A percentile compares a stretch with the other conserved stretches of the same genome.
phyloP scores from a whole-genome alignment of 2,113 vertebrate genomes.

The Montifringilla adamsi region DNA sequence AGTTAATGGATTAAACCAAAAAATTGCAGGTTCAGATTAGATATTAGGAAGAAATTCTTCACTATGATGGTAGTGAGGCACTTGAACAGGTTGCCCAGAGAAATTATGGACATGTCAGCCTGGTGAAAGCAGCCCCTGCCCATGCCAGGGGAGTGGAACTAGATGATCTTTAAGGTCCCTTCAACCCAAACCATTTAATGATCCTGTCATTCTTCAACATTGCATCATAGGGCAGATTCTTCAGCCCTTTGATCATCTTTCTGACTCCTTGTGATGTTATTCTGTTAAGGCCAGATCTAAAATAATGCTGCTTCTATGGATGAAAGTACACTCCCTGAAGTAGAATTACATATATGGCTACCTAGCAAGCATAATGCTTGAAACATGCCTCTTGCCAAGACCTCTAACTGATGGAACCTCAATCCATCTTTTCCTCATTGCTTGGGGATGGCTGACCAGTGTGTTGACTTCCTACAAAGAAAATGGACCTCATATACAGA shows the following conservation, averaged over 20 bases:
- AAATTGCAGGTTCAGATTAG: neutral
- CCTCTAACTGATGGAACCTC: neutral
- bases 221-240: neutral
- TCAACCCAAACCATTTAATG: neutral
- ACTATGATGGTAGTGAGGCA: neutral
- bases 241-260: neutral
- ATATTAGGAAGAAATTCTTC: neutral
- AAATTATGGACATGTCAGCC: rapidly evolving
- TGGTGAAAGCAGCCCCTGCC: neutral
- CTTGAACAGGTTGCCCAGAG: neutral
- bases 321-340: neutral
- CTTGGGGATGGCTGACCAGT: neutral
- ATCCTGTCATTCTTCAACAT: neutral
- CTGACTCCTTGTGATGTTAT: neutral
- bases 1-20: neutral
- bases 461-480: neutral
- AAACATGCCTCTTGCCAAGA: neutral
- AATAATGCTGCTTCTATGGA: neutral
- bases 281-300: neutral
- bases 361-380: neutral
- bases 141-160: neutral
- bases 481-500: neutral
- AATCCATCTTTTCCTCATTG: neutral
- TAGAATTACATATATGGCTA: neutral
- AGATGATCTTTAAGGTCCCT: neutral